Conservation (phyloP, 2,888 invertebrate species). For the Nysson spinosus region DNA sequence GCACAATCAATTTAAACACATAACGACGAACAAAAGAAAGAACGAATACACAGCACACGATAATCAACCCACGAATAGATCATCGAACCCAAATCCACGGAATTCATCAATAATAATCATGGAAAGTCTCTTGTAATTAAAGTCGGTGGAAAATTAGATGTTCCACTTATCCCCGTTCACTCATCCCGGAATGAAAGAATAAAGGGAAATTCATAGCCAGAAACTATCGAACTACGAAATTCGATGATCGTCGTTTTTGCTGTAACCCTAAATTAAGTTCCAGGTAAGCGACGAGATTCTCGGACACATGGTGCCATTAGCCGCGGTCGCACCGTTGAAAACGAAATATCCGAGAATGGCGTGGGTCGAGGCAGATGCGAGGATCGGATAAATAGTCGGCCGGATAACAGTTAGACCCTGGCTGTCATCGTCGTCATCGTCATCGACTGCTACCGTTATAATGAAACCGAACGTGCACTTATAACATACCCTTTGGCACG, state of each 20-base stretch:
- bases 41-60: too few species aligned
- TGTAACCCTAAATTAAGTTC: conserved; percentile 54
- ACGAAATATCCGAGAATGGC: conserved; percentile 35
- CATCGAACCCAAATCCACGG: too few species aligned
- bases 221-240: conserved; percentile 43
- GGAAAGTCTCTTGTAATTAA: neutral
- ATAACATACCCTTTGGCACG: conserved; percentile 46
- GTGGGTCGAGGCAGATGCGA: conserved; percentile 54
- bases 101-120: too few species aligned
- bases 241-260: conserved; percentile 38
- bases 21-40: too few species aligned
- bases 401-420: conserved; percentile 48
- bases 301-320: conserved; percentile 63
- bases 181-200: neutral
- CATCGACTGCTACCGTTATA: conserved; percentile 60
- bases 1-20: too few species aligned
- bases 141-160: neutral
- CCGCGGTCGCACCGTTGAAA: conserved; percentile 43
- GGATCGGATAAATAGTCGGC: conserved; percentile 54
- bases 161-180: neutral
- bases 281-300: conserved; percentile 59
- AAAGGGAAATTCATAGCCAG: neutral
- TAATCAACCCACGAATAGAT: too few species aligned
- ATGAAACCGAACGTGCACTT: conserved; percentile 43
- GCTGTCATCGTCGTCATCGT: conserved; percentile 33